A percentile compares a stretch with the other conserved stretches of the same genome.
These are phyloP conservation scores for Tokudaia tokunoshimensis DNA, from an alignment of 2,797 vertebrate species.

Conservation along the genomic window DNA sequence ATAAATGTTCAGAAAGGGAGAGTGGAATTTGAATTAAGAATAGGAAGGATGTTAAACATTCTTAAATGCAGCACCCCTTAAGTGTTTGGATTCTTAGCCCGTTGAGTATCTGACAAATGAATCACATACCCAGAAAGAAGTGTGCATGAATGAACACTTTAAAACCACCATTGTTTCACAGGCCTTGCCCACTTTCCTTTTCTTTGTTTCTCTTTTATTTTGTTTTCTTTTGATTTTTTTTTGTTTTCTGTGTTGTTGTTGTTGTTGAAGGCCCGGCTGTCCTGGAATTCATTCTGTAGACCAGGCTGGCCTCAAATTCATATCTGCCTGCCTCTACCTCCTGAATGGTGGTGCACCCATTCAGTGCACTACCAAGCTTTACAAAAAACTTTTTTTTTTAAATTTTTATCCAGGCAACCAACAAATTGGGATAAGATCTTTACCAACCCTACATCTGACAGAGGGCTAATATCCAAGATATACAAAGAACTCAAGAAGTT, in stretches of 20 bases:
- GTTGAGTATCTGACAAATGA: constrained; percentile 37
- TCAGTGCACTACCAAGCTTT: background rate
- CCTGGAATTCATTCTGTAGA: background rate
- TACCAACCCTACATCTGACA: too few relatives aligned
- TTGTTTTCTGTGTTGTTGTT: background rate
- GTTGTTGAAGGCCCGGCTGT: background rate
- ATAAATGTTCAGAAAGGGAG: constrained; percentile 65
- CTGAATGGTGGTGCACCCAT: background rate
- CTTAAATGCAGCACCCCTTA: constrained; percentile 35
- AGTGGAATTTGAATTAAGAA: constrained; percentile 70
- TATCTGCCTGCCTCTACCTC: background rate
- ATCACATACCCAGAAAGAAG: background rate
- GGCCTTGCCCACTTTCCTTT: background rate
- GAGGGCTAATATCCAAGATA: too few relatives aligned
- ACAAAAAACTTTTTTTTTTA: background rate
- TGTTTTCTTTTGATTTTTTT: background rate
- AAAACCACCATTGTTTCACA: background rate
- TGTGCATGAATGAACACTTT: background rate
- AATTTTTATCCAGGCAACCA: background rate
- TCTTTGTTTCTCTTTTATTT: background rate
- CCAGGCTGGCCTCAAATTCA: background rate
- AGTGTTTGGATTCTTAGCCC: constrained; percentile 43
- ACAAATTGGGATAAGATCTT: too few relatives aligned
- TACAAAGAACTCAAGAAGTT: too few relatives aligned
- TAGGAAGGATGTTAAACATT: constrained; percentile 54